Conservation (phyloP, 2,888 invertebrate species). For the Saturnia japonica region DNA sequence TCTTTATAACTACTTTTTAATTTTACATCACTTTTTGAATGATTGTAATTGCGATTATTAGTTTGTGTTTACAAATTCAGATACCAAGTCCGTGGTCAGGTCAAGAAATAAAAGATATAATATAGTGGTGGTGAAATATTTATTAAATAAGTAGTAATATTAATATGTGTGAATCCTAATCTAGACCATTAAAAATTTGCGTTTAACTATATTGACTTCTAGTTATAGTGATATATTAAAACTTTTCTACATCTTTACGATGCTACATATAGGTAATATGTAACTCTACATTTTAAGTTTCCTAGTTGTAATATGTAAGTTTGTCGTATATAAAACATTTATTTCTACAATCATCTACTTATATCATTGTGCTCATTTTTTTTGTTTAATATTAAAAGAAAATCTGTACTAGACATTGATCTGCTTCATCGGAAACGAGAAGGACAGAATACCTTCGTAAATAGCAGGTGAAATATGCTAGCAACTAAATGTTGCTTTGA, state of each 20-base stretch:
- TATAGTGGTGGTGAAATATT: conserved; percentile 19
- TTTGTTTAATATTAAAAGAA: not conserved
- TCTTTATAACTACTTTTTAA: too few species aligned
- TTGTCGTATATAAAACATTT: not conserved
- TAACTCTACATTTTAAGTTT: not conserved
- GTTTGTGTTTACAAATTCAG: too few species aligned
- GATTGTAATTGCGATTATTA: too few species aligned
- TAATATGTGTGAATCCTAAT: conserved; percentile 6
- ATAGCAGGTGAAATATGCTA: too few species aligned
- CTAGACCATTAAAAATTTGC: not conserved
- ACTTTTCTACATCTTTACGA: conserved; percentile 1
- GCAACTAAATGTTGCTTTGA: too few species aligned
- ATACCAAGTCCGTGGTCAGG: not conserved
- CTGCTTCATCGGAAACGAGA: too few species aligned
- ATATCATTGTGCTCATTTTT: not conserved
- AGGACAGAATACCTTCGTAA: too few species aligned
- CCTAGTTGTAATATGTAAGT: not conserved
- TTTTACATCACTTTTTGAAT: too few species aligned
- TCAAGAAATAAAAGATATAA: conserved; percentile 3
- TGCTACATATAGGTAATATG: not conserved
- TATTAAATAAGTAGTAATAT: conserved; percentile 20
- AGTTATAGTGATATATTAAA: not conserved
- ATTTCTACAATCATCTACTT: not conserved
- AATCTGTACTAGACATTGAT: too few species aligned
- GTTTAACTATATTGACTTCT: not conserved